Percentiles rank a stretch among this genome's conserved stretches.
Conservation (phyloP, 2,888 invertebrate species). For the Cacoxenus indagator region DNA sequence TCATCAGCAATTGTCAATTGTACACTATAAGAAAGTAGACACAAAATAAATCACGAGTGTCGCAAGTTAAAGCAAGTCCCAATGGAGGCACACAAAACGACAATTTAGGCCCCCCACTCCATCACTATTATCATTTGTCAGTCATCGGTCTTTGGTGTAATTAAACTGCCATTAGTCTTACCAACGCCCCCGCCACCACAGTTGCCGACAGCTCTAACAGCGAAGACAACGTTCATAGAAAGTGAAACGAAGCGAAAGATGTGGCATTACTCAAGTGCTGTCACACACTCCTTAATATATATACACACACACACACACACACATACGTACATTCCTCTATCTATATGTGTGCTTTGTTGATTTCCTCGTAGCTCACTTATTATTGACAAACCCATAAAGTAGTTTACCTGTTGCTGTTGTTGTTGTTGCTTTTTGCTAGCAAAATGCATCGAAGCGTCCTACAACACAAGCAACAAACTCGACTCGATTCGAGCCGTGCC, state of each 20-base stretch:
- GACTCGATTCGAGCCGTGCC: not conserved
- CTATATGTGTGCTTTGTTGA: not conserved
- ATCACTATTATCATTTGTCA: constrained; percentile 1
- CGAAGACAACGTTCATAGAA: constrained; percentile 48
- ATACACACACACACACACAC: constrained; percentile 23
- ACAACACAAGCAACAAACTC: constrained; percentile 2
- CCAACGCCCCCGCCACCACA: constrained; percentile 16
- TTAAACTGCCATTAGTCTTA: constrained; percentile 55
- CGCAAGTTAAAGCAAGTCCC: not conserved
- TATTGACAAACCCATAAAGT: constrained; percentile 9
- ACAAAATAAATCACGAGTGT: constrained; percentile 4
- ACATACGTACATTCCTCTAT: not conserved
- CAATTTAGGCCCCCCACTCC: not conserved
- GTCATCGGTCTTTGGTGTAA: constrained; percentile 37
- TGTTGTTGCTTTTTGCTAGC: constrained; percentile 21
- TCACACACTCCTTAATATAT: constrained; percentile 22
- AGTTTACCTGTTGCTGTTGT: constrained; percentile 35
- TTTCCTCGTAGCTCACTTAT: not conserved
- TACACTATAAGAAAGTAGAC: constrained; percentile 14
- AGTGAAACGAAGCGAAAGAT: constrained; percentile 59
- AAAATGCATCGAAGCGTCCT: constrained; percentile 55
- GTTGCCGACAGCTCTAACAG: no score
- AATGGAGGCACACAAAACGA: not conserved
- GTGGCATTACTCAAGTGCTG: constrained; percentile 44
- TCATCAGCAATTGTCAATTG: no score